phyloP scores from a whole-genome alignment of 2,797 vertebrate species.

The Acrocephalus scirpaceus region DNA sequence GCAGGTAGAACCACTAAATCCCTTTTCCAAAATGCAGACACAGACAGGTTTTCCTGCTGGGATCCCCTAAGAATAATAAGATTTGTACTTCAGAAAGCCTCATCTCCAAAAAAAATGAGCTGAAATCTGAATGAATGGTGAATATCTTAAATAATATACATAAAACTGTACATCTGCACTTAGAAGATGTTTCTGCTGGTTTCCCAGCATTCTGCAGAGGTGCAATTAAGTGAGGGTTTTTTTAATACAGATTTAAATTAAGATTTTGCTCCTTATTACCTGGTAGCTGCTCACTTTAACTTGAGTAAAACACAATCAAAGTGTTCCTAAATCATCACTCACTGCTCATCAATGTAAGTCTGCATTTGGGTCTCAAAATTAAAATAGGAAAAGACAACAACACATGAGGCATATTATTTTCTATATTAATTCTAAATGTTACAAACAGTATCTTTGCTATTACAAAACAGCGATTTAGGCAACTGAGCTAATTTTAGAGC shows the following conservation, averaged over 20 bases:
- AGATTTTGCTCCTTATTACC: neutral
- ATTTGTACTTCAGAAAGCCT: neutral
- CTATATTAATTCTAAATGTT: neutral
- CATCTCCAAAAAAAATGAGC: neutral
- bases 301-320: neutral
- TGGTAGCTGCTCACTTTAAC: neutral
- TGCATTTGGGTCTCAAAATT: neutral
- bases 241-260: neutral
- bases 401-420: neutral
- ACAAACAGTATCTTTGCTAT: neutral
- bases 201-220: neutral
- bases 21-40: neutral
- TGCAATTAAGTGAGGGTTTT: neutral
- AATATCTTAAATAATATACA: neutral
- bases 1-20: neutral
- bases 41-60: neutral
- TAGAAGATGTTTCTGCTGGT: neutral
- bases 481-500: slow-evolving; percentile 56
- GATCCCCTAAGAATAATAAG: neutral
- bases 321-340: neutral
- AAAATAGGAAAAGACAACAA: neutral
- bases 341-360: neutral
- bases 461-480: slow-evolving; percentile 47
- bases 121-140: neutral
- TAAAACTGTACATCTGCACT: neutral